Conservation (phyloP, 2,113 vertebrate species). For the Platysteira castanea region DNA sequence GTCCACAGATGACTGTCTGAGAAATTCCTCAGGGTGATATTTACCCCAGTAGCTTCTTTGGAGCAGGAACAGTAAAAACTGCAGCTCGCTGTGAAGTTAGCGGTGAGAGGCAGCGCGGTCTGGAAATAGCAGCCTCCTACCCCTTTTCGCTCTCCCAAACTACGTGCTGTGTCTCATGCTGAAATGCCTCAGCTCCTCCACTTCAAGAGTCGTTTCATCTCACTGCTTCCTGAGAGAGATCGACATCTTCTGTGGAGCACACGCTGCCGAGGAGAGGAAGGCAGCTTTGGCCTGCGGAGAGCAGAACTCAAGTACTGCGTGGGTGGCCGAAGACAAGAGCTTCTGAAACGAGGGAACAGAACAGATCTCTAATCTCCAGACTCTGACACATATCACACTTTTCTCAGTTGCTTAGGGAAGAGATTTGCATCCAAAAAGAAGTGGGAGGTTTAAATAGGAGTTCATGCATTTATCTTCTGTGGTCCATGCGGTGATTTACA, state of each 20-base stretch:
- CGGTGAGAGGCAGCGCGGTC: not conserved
- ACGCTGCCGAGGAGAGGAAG: conserved; percentile 21
- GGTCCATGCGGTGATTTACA: not conserved
- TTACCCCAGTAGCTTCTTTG: conserved; percentile 23
- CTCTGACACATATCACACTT: conserved; percentile 65
- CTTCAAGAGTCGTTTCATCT: conserved; percentile 27
- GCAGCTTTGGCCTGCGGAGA: conserved; percentile 53
- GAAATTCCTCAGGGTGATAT: not conserved
- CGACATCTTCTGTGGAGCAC: conserved; percentile 39
- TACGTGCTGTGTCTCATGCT: conserved; percentile 45
- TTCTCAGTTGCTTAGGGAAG: conserved; percentile 68
- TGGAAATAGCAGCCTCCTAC: conserved; percentile 64
- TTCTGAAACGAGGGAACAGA: conserved; percentile 62
- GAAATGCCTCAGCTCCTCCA: conserved; percentile 45
- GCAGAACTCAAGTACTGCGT: conserved; percentile 61
- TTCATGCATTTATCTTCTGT: conserved; percentile 24
- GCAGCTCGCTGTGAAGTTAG: not conserved
- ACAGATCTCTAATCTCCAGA: conserved; percentile 69
- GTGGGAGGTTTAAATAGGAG: conserved; percentile 63
- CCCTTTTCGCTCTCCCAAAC: conserved; percentile 49
- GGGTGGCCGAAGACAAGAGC: conserved; percentile 61
- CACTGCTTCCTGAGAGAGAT: conserved; percentile 39
- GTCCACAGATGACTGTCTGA: not conserved
- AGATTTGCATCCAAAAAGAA: conserved; percentile 63
- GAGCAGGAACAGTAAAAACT: conserved; percentile 22